Percentiles rank a stretch among this genome's conserved stretches.
Evolutionary conservation across 1,140 invertebrate species (phyloP).

Genomic region (Mercenaria mercenaria): DNA sequence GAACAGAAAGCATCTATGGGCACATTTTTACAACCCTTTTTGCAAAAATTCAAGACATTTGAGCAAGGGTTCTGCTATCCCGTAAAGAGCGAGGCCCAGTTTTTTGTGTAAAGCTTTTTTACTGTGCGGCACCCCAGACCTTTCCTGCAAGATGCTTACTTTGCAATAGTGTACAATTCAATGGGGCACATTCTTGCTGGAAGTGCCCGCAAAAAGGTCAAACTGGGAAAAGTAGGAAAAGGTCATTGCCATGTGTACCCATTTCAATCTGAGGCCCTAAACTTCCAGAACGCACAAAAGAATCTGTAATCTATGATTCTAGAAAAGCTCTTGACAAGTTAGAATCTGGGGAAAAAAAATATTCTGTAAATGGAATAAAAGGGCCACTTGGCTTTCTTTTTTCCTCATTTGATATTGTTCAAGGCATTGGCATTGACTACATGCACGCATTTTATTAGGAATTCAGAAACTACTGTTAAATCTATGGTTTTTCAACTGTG

Average conservation of each 20-base stretch:
- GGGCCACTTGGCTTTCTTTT: constrained; percentile 53
- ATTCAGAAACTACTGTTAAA: constrained; percentile 55
- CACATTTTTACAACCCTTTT: constrained; percentile 59
- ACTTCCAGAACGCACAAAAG: constrained; percentile 29
- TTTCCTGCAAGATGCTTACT: constrained; percentile 52
- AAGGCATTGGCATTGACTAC: constrained; percentile 68
- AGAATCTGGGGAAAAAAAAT: not conserved
- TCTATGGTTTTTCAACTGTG: constrained; percentile 60
- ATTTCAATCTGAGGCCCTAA: constrained; percentile 29
- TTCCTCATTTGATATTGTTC: constrained; percentile 55
- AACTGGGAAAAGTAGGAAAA: constrained; percentile 53
- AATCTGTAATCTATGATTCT: constrained; percentile 30
- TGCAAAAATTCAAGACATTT: not conserved
- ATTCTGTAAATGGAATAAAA: constrained; percentile 61
- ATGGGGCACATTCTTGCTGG: constrained; percentile 64
- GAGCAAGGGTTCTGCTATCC: not conserved
- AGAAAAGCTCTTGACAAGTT: not conserved
- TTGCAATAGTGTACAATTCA: constrained; percentile 66
- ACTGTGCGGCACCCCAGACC: constrained; percentile 60
- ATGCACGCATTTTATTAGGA: constrained; percentile 70
- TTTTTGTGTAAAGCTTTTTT: constrained; percentile 56
- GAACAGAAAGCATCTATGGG: constrained; percentile 54
- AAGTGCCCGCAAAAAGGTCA: constrained; percentile 51
- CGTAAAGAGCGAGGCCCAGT: not conserved
- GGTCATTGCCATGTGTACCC: constrained; percentile 51